phyloP scores from a whole-genome alignment of 2,797 vertebrate genomes.

The Periparus ater region DNA sequence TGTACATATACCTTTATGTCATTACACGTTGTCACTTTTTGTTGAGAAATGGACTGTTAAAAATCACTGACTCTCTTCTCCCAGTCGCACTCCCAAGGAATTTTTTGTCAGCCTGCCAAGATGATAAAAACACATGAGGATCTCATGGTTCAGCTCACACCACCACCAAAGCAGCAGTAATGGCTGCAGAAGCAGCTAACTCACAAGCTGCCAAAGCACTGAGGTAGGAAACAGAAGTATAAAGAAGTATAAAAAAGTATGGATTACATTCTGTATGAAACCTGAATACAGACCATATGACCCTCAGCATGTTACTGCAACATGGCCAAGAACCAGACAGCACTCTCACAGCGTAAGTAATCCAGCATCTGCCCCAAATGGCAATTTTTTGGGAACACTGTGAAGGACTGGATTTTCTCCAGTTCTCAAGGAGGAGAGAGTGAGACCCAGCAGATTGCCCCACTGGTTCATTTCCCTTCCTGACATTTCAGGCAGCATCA shows the following conservation, averaged over 20 bases:
- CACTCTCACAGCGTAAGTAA: not conserved
- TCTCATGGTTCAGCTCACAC: not conserved
- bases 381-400: not conserved
- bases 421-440: not conserved
- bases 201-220: not conserved
- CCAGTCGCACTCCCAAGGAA: not conserved
- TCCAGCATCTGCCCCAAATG: not conserved
- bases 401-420: not conserved
- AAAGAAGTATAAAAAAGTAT: no score
- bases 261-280: slow-evolving; percentile 9
- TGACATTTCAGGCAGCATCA: not conserved
- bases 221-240: not conserved
- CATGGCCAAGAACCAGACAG: not conserved
- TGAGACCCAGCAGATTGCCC: not conserved
- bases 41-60: slow-evolving; percentile 12
- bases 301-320: not conserved
- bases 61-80: not conserved
- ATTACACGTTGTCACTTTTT: not conserved
- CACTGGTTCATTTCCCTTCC: not conserved
- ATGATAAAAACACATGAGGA: slow-evolving; percentile 6
- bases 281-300: not conserved
- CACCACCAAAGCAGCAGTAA: not conserved
- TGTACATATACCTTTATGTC: not conserved
- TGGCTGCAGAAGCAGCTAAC: not conserved
- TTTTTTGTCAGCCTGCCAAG: not conserved